Conservation (phyloP, 2,888 invertebrate genomes). For the Apamea anceps region DNA sequence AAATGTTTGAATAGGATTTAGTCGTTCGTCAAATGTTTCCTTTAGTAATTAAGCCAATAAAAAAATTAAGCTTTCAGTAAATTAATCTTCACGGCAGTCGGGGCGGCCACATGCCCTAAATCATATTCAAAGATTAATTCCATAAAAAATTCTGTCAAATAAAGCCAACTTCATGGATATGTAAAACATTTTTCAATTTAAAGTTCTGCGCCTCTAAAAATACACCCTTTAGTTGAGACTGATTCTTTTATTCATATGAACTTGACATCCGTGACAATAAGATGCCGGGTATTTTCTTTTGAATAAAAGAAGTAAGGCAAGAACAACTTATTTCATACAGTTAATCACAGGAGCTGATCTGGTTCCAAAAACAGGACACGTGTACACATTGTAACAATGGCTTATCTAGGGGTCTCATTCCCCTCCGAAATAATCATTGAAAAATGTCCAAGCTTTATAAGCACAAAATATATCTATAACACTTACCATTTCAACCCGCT, state of each 20-base stretch:
- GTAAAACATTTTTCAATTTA: background rate
- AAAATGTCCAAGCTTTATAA: background rate
- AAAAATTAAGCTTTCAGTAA: background rate
- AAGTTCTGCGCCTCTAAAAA: background rate
- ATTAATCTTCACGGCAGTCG: background rate
- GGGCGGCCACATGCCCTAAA: background rate
- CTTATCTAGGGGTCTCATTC: background rate
- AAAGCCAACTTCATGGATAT: background rate
- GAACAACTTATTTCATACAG: background rate
- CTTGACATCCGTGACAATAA: constrained; percentile 1
- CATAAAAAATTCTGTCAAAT: background rate
- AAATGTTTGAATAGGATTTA: no score
- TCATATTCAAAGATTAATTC: background rate
- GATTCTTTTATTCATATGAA: constrained; percentile 16
- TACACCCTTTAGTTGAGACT: background rate
- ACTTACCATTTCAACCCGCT: constrained; percentile 8
- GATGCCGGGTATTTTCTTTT: constrained; percentile 3
- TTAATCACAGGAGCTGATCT: constrained; percentile 9
- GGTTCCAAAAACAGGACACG: background rate
- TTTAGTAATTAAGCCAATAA: background rate
- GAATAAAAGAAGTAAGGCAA: background rate
- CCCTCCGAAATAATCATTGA: background rate
- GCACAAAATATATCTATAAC: background rate
- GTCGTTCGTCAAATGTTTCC: background rate
- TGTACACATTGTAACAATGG: background rate